Evolutionary conservation across 2,797 vertebrate genomes (phyloP).

Genomic region (Mormyrus proboscirostris): DNA sequence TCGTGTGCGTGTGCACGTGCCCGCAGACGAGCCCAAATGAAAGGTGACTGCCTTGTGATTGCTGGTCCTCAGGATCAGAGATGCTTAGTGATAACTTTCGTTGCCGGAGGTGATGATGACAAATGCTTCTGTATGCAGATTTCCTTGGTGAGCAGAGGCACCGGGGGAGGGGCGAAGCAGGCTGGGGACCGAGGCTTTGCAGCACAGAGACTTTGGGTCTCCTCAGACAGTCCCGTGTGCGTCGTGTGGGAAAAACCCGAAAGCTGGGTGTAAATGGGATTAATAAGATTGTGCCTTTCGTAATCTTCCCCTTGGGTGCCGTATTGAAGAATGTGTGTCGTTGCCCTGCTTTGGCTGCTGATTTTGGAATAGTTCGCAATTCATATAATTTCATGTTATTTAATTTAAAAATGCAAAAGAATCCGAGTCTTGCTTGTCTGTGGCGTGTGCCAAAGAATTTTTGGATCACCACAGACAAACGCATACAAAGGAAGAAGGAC

Average conservation of each 20-base stretch:
- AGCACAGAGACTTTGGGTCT: not conserved
- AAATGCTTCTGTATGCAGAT: conserved; percentile 97
- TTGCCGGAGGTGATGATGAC: conserved; percentile 96
- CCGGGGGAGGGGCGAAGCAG: not conserved
- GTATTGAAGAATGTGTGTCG: not conserved
- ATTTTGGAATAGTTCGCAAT: not conserved
- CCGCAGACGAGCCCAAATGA: conserved; percentile 70
- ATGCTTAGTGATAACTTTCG: conserved; percentile 97
- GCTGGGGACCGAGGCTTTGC: not conserved
- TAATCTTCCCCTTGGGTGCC: not conserved
- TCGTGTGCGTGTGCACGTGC: conserved; percentile 50
- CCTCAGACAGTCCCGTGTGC: not conserved
- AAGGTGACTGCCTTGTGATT: conserved; percentile 78
- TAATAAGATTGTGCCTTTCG: not conserved
- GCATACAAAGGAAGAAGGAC: not conserved
- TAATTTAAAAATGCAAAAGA: not conserved
- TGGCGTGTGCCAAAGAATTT: not conserved
- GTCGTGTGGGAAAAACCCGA: not conserved
- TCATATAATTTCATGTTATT: not conserved
- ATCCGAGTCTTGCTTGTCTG: not conserved
- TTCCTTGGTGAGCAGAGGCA: not conserved
- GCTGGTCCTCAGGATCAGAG: conserved; percentile 86
- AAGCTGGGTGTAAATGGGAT: not conserved
- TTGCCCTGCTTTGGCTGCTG: not conserved
- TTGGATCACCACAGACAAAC: not conserved